Evolutionary conservation across 2,113 vertebrate genomes (phyloP).

Genomic region (Callospermophilus lateralis): DNA sequence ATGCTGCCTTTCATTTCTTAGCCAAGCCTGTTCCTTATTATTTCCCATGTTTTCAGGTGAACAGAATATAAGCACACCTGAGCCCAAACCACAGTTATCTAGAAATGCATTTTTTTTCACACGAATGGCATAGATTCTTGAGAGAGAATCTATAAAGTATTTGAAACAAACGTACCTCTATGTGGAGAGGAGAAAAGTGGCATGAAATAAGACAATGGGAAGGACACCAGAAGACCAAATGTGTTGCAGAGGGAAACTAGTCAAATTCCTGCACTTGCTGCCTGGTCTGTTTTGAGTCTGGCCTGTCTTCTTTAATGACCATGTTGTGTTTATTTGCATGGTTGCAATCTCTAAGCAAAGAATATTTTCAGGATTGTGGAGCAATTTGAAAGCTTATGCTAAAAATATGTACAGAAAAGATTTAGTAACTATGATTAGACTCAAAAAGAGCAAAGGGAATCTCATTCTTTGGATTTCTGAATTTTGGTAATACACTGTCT

Average conservation of each 20-base stretch:
- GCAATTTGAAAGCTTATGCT: conserved; percentile 20
- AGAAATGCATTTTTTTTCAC: background rate
- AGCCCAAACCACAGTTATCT: background rate
- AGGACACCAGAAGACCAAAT: background rate
- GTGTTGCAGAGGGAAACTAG: background rate
- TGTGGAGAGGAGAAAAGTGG: background rate
- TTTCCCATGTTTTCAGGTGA: background rate
- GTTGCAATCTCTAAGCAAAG: conserved; percentile 1
- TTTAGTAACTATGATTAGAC: background rate
- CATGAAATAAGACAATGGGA: background rate
- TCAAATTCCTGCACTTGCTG: background rate
- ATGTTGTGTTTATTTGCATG: background rate
- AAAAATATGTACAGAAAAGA: conserved; percentile 30
- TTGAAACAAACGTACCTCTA: background rate
- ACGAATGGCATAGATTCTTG: background rate
- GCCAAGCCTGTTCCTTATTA: background rate
- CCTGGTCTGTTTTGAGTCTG: conserved; percentile 36
- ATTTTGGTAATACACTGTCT: conserved; percentile 17
- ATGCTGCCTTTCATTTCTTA: background rate
- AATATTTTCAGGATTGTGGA: conserved; percentile 49
- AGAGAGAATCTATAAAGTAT: background rate
- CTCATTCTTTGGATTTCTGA: conserved; percentile 40
- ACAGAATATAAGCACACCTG: background rate
- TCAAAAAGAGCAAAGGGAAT: conserved; percentile 30
- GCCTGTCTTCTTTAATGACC: background rate